A percentile compares a stretch with the other conserved stretches of the same genome.
Evolutionary conservation across 2,113 vertebrate genomes (phyloP).

Genomic region (Calidris pygmaea): DNA sequence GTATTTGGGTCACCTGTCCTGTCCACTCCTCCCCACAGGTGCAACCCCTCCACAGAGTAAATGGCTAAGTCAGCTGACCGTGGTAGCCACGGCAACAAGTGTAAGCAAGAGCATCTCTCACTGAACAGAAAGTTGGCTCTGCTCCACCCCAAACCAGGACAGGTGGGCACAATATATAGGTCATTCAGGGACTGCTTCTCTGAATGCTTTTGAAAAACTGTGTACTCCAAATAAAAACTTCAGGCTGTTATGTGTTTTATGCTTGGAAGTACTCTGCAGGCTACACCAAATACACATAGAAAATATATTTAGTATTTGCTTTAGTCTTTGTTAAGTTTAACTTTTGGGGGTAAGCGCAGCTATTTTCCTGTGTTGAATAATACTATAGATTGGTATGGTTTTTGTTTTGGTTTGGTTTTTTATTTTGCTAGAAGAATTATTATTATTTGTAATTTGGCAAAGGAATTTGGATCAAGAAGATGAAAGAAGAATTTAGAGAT

Average conservation of each 20-base stretch:
- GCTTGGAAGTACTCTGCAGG: not conserved
- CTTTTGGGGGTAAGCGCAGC: fast-evolving
- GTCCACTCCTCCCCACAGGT: too few relatives aligned
- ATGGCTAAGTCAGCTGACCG: too few relatives aligned
- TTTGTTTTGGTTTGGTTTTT: not conserved
- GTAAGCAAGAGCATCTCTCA: too few relatives aligned
- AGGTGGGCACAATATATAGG: not conserved
- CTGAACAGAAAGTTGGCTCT: too few relatives aligned
- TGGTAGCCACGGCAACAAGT: too few relatives aligned
- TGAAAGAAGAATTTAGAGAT: not conserved
- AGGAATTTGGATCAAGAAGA: not conserved
- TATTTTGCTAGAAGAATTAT: not conserved
- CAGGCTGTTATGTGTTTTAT: not conserved
- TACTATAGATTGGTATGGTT: not conserved
- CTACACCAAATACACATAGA: not conserved
- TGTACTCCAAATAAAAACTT: not conserved
- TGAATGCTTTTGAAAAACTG: not conserved
- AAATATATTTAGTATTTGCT: not conserved
- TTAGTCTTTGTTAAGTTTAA: not conserved
- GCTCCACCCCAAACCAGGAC: too few relatives aligned
- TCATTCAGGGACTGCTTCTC: not conserved
- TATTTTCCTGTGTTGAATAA: not conserved
- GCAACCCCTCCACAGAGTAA: too few relatives aligned
- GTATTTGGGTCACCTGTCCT: too few relatives aligned
- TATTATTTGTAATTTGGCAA: not conserved